These are phyloP conservation scores for Homarus gammarus DNA, from an alignment of 2,888 invertebrate genomes.

Conservation along the genomic window DNA sequence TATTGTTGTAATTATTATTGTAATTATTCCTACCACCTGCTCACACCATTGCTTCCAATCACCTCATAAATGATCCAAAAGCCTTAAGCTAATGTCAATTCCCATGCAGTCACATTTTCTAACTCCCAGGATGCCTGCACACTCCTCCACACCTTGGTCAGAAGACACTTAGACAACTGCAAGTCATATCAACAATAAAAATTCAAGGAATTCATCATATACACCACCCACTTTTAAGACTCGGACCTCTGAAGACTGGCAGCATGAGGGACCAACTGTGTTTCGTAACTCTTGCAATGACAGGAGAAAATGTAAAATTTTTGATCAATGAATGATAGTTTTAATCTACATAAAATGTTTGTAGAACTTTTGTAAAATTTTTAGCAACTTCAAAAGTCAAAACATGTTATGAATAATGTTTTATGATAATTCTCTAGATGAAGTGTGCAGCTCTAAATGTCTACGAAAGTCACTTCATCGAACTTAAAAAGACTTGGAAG, in stretches of 20 bases:
- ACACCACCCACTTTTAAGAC: not conserved
- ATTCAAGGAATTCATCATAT: not conserved
- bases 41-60: not conserved
- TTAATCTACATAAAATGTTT: not conserved
- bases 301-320: not conserved
- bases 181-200: not conserved
- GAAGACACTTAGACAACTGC: not conserved
- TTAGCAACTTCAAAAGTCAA: not conserved
- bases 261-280: not conserved
- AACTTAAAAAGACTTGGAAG: constrained; percentile 1
- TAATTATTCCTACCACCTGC: not conserved
- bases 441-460: not conserved
- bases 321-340: not conserved
- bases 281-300: not conserved
- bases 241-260: not conserved
- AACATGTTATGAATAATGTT: not conserved
- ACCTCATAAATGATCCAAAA: not conserved
- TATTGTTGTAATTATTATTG: not conserved
- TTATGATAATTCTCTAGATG: not conserved
- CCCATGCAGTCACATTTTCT: not conserved
- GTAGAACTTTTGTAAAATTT: not conserved
- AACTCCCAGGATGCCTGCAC: too few species aligned
- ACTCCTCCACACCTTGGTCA: not conserved
- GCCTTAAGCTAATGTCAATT: not conserved
- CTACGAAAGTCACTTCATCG: not conserved